Evolutionary conservation across 2,888 invertebrate genomes (phyloP), one percentile per base, ranked within the genome.

Genomic region (Sesia apiformis): DNA sequence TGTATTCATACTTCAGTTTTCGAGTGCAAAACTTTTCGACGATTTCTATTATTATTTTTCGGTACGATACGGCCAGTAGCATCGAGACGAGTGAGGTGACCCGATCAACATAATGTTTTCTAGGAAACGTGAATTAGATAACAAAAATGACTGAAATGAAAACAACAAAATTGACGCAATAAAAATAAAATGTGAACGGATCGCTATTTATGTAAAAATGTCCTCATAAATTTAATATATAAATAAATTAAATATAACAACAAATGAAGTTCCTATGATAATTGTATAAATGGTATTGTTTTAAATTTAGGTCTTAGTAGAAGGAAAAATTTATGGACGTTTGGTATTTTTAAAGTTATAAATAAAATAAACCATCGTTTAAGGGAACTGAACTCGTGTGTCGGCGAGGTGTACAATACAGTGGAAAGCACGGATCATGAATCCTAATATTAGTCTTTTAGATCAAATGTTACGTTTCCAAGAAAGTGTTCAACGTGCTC

Each of bases 181-280:
- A 76, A 78, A 77, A 76, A 72, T 69, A 68, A 49, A 69, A 81
- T 74, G 85, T 87, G 85, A 81, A 87, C 70, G 78, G 85, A 88
- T 89, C 86, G 87, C 89, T 89, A 87, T 89, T 87, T 87, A 86
- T 89, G 86, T 88, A 88, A 86, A 83, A 63, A 62, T 77, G 77
- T 87, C 85, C 86, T 87, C 85, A 81, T 85, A 82, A 84, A 84
- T 76, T 84, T 84, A 86, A 59, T 86, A 88, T 85, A 87, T 87
- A 79, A 86, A 84, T 86, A 84, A 88, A 88, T 84, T 85, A 72
- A 81, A 87, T 85, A 81, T 87, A 86, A 88, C 87, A 88, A 88
- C 87, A 88, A 88, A 87, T 85, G 85, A 88, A 89, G 89, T 89
- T 88, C 89, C 89, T 89, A 89, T 88, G 84, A 86, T 86, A 86